Percentiles rank a stretch among this genome's conserved stretches.
Evolutionary conservation across 2,888 invertebrate genomes (phyloP).

Genomic region (Scaptomyza reducta): DNA sequence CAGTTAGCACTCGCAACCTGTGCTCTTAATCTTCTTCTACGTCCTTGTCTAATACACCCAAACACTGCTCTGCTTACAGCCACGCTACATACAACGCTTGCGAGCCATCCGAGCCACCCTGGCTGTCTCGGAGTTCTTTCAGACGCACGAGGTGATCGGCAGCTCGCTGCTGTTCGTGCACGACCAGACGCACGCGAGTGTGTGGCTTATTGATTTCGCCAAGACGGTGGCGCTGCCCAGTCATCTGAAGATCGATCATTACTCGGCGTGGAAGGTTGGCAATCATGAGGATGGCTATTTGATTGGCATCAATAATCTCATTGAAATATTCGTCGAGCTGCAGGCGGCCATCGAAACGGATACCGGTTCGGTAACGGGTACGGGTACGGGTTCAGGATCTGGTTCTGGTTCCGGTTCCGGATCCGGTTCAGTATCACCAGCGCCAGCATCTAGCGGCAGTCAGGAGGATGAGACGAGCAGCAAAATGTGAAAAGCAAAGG

Average conservation of each 20-base stretch:
- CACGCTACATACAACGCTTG: slow-evolving; percentile 93
- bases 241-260: slow-evolving; percentile 90
- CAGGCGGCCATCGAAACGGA: slow-evolving; percentile 60
- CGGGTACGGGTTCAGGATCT: slow-evolving; percentile 5
- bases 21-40: neutral
- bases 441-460: slow-evolving; percentile 34
- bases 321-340: slow-evolving; percentile 89
- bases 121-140: slow-evolving; percentile 94
- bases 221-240: slow-evolving; percentile 94
- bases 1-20: no score
- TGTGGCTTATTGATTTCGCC: slow-evolving; percentile 99
- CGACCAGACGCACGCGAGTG: slow-evolving; percentile 93
- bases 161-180: slow-evolving; percentile 98
- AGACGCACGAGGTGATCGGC: slow-evolving; percentile 96
- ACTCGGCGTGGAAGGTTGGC: slow-evolving; percentile 94
- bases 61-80: slow-evolving; percentile 84
- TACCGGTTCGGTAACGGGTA: neutral
- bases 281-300: slow-evolving; percentile 98
- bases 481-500: slow-evolving; percentile 31
- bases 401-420: slow-evolving; percentile 23
- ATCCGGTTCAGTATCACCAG: slow-evolving; percentile 50
- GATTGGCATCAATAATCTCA: slow-evolving; percentile 95
- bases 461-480: slow-evolving; percentile 41
- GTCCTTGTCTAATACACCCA: neutral
- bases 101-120: slow-evolving; percentile 93